Base-by-base conservation (phyloP, 2,797 vertebrate genomes). In the Pangasius djambal region DNA sequence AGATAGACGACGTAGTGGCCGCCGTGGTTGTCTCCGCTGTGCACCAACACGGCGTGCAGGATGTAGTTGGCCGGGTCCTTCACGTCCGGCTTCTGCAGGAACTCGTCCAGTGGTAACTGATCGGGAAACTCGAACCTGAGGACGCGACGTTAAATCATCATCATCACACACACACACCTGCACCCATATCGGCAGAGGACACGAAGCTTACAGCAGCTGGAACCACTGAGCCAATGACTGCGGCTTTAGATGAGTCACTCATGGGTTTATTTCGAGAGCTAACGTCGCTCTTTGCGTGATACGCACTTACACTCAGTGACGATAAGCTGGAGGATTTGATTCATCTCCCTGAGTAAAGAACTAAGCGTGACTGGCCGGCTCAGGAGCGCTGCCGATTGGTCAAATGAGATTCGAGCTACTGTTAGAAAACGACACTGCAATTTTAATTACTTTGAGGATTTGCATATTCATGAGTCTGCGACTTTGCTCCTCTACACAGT, bases 1-100 rank as follows among this genome's bases (percentile, higher is more conserved):
- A 99, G 97, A 94, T 99, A 99, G 96, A 99, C 99, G 95, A 99
- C 98, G 1, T 99, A 99, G 95, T 99, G 99, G 93, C 99, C 99
- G 1, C 98, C 98, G 63, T 99, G 99, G 96, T 99, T 99, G 95
- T 99, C 99, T 74, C 99, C 99, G 89, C 98, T 99, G 94, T 99
- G 99, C 85, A 99, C 99, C 40, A 99, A 95, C 90, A 99, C 99
- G 3, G 98, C 98, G 0, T 99, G 99, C 82, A 99, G 96, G 91
- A 99, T 99, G 94, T 99, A 99, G 95, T 99, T 99, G 28, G 99
- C 99, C 10, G 98, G 97, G 93, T 99, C 99, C 96, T 99, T 99
- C 59, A 97, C 97, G 91, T 99, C 99, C 28, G 97, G 96, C 96
- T 99, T 99, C 95, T 99, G 99, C 89, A 99, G 97, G 94, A 99